phyloP scores from a whole-genome alignment of 2,888 invertebrate genomes.

The Agonopterix subpropinquella region DNA sequence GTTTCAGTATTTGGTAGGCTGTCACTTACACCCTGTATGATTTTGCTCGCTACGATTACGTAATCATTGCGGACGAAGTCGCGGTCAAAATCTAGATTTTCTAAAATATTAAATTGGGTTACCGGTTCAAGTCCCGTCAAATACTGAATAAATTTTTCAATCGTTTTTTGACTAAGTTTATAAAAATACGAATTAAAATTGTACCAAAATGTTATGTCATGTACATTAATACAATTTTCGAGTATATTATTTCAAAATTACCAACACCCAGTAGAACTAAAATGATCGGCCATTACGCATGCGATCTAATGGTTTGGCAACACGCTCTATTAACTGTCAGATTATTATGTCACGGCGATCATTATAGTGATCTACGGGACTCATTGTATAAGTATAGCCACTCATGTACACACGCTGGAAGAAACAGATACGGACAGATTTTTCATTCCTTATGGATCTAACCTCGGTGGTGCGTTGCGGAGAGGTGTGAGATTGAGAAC shows the following conservation, averaged over 20 bases:
- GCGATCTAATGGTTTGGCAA: constrained; percentile 31
- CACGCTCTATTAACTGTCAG: constrained; percentile 52
- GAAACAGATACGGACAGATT: not conserved
- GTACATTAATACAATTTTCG: not conserved
- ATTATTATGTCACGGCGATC: constrained; percentile 52
- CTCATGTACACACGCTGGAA: not conserved
- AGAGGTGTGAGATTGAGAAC: too few species aligned
- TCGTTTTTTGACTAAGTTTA: too few species aligned
- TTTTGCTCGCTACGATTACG: too few species aligned
- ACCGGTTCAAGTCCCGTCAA: too few species aligned
- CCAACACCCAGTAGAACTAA: constrained; percentile 8
- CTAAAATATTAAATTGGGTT: too few species aligned
- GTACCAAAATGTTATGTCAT: not conserved
- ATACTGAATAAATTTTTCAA: too few species aligned
- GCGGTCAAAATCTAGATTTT: too few species aligned
- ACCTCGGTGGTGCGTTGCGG: too few species aligned
- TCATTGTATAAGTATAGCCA: constrained; percentile 7
- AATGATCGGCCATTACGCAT: constrained; percentile 25
- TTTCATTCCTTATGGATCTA: too few species aligned
- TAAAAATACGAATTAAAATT: not conserved
- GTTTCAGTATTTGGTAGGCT: too few species aligned
- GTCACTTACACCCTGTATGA: too few species aligned
- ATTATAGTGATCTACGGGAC: constrained; percentile 43
- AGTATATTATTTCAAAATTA: not conserved
- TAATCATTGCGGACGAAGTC: too few species aligned